These are phyloP conservation scores for Schizopygopsis malacanthus DNA, from an alignment of 2,797 vertebrate species.

Conservation along the genomic window DNA sequence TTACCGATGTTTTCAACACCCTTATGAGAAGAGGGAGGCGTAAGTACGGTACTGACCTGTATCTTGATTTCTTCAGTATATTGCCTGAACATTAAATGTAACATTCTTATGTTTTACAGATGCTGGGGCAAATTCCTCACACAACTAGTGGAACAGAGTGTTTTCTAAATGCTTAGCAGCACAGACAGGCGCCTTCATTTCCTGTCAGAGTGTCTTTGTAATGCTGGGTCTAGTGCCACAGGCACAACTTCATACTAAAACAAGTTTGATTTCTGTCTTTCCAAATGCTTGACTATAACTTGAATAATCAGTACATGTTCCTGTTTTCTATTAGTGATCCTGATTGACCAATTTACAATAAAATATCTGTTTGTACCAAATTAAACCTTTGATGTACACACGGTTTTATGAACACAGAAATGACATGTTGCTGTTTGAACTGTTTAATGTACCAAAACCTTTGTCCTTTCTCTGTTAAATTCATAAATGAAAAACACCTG, in stretches of 20 bases:
- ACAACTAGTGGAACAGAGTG: neutral
- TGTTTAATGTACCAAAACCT: neutral
- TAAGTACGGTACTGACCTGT: conserved; percentile 72
- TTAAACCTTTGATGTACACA: neutral
- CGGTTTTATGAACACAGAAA: neutral
- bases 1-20: conserved; percentile 10
- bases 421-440: neutral
- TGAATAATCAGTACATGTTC: neutral
- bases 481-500: neutral
- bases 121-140: neutral
- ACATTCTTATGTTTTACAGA: conserved; percentile 21
- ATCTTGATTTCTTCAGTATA: neutral
- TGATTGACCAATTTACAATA: neutral
- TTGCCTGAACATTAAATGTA: conserved; percentile 11
- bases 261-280: neutral
- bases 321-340: neutral
- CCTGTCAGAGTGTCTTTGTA: neutral
- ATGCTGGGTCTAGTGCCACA: neutral
- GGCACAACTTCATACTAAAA: neutral
- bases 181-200: neutral
- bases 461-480: neutral
- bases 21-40: conserved; percentile 79
- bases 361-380: neutral
- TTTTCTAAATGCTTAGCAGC: neutral
- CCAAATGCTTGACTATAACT: neutral